These are phyloP conservation scores for Apodemia duryi DNA, from an alignment of 2,888 invertebrate genomes.

Conservation along the genomic window DNA sequence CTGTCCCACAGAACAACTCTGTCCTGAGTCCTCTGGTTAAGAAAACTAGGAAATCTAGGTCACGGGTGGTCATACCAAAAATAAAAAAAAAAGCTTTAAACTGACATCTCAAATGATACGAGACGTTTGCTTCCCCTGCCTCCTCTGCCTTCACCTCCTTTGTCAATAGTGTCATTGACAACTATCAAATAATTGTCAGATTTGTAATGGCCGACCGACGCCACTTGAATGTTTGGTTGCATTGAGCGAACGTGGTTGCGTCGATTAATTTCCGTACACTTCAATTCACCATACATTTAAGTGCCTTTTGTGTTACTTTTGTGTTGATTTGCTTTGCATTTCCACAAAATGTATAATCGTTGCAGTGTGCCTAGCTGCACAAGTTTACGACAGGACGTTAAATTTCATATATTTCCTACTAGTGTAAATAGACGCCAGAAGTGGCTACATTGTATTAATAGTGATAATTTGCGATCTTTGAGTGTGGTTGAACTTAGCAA, in stretches of 20 bases:
- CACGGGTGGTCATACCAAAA: too few species aligned
- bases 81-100: too few species aligned
- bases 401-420: background rate
- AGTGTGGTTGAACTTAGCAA: background rate
- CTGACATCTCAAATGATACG: too few species aligned
- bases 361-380: background rate
- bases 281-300: background rate
- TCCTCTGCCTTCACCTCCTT: too few species aligned
- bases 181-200: background rate
- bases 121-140: too few species aligned
- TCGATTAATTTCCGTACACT: background rate
- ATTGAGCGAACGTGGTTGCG: background rate
- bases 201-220: background rate
- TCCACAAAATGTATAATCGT: background rate
- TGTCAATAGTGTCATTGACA: background rate
- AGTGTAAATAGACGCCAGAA: background rate
- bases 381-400: constrained; percentile 4
- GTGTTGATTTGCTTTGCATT: background rate
- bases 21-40: too few species aligned
- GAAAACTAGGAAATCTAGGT: too few species aligned
- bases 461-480: background rate
- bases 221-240: background rate
- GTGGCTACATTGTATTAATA: background rate
- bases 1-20: too few species aligned
- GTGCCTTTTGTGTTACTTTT: background rate